phyloP scores from a whole-genome alignment of 2,888 invertebrate species.

The Caenorhabditis sp. region DNA sequence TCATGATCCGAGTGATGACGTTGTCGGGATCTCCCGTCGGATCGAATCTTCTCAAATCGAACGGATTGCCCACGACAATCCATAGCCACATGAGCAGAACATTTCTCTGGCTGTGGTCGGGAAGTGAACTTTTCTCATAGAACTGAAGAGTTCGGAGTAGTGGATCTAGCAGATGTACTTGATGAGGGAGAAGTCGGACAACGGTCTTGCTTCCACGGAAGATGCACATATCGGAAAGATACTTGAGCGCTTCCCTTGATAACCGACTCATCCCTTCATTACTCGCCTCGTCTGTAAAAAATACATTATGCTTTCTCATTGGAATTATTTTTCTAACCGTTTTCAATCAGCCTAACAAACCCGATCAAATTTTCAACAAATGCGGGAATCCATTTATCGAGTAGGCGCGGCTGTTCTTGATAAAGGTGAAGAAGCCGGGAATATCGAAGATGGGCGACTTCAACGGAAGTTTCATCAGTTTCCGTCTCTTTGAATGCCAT shows the following conservation, averaged over 20 bases:
- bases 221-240: slow-evolving; percentile 57
- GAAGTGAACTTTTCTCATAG: slow-evolving; percentile 20
- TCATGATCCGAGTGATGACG: slow-evolving; percentile 64
- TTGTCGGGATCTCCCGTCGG: slow-evolving; percentile 56
- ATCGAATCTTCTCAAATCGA: slow-evolving; percentile 70
- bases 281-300: slow-evolving; percentile 3
- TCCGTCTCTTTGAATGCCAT: neutral
- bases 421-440: slow-evolving; percentile 65
- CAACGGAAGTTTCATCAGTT: slow-evolving; percentile 13
- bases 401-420: slow-evolving; percentile 71
- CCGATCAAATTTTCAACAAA: slow-evolving; percentile 62
- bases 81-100: slow-evolving; percentile 74
- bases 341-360: slow-evolving; percentile 55
- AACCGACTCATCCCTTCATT: neutral
- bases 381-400: slow-evolving; percentile 70
- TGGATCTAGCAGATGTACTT: slow-evolving; percentile 67
- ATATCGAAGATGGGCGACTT: slow-evolving; percentile 45
- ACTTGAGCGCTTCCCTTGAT: slow-evolving; percentile 53
- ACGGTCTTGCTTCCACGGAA: slow-evolving; percentile 67
- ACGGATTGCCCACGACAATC: slow-evolving; percentile 78
- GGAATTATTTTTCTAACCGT: slow-evolving; percentile 9
- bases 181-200: slow-evolving; percentile 63
- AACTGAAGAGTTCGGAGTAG: slow-evolving; percentile 65
- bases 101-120: slow-evolving; percentile 52
- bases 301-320: neutral